A percentile compares a stretch with the other conserved stretches of the same genome.
phyloP scores from a whole-genome alignment of 2,113 vertebrate species.

The Esox niger region DNA sequence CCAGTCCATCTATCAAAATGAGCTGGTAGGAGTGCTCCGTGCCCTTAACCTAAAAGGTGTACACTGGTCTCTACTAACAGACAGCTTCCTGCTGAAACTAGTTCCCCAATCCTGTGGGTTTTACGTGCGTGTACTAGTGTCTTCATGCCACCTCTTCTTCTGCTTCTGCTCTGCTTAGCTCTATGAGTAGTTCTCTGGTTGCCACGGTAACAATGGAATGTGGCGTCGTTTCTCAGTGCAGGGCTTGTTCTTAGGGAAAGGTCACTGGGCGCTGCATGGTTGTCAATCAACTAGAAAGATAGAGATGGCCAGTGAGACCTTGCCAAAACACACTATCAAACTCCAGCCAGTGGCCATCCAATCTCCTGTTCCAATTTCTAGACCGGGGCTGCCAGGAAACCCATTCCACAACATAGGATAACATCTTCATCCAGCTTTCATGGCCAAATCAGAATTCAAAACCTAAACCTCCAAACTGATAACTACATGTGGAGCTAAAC shows the following conservation, averaged over 20 bases:
- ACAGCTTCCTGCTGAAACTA: too few species aligned
- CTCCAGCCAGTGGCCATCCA: not conserved
- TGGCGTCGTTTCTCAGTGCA: constrained; percentile 16
- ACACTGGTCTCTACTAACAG: too few species aligned
- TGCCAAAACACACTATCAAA: not conserved
- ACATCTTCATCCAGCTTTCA: constrained; percentile 28
- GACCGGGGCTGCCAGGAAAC: constrained; percentile 9
- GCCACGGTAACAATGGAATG: constrained; percentile 40
- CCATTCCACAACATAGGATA: constrained; percentile 16
- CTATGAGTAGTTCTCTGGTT: constrained; percentile 42
- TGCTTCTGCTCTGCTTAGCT: constrained; percentile 23
- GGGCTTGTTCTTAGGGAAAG: constrained; percentile 42
- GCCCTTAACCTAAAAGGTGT: too few species aligned
- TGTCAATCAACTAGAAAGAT: constrained; percentile 19
- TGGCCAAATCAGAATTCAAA: constrained; percentile 38
- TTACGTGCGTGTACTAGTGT: not conserved
- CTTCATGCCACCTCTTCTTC: constrained; percentile 13
- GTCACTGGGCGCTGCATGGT: constrained; percentile 41
- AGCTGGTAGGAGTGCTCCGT: too few species aligned
- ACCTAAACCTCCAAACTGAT: constrained; percentile 35
- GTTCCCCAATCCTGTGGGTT: constrained; percentile 3
- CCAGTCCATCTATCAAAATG: too few species aligned
- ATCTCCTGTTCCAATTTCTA: not conserved
- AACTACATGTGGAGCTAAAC: constrained; percentile 20
- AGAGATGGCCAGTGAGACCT: not conserved